phyloP scores from a whole-genome alignment of 1,140 invertebrate genomes.

The Yoshiicerus persimilis region DNA sequence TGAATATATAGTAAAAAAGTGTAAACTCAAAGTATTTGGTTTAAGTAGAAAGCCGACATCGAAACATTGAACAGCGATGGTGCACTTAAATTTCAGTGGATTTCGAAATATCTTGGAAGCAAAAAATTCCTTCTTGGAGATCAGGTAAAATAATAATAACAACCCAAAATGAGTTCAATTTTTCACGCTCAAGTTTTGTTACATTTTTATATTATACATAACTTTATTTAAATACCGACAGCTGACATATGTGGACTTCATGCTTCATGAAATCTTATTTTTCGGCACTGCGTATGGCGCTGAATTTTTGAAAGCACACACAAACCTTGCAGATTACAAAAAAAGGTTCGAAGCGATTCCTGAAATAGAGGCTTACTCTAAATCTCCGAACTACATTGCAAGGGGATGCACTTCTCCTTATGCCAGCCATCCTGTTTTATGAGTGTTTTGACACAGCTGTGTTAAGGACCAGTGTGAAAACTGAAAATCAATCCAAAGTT shows the following conservation, averaged over 20 bases:
- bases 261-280: constrained; percentile 57
- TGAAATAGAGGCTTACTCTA: constrained; percentile 53
- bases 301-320: constrained; percentile 53
- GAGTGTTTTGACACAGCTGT: too few relatives aligned
- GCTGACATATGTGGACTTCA: constrained; percentile 58
- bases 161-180: too few relatives aligned
- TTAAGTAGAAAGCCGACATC: not conserved
- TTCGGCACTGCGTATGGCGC: constrained; percentile 52
- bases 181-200: too few relatives aligned
- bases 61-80: not conserved
- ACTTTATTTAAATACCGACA: constrained; percentile 37
- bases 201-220: too few relatives aligned
- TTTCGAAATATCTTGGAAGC: not conserved
- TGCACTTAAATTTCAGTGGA: not conserved
- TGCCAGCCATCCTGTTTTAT: too few relatives aligned
- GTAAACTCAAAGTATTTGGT: not conserved
- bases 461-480: too few relatives aligned
- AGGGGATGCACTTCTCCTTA: too few relatives aligned
- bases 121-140: constrained; percentile 12
- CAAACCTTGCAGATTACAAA: constrained; percentile 54
- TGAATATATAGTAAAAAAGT: not conserved
- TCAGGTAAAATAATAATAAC: not conserved
- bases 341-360: constrained; percentile 52
- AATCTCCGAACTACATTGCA: not conserved
- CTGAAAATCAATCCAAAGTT: too few relatives aligned